Evolutionary conservation across 2,888 invertebrate genomes (phyloP), one percentile per base, ranked within the genome.

Genomic region (Mimas tiliae): DNA sequence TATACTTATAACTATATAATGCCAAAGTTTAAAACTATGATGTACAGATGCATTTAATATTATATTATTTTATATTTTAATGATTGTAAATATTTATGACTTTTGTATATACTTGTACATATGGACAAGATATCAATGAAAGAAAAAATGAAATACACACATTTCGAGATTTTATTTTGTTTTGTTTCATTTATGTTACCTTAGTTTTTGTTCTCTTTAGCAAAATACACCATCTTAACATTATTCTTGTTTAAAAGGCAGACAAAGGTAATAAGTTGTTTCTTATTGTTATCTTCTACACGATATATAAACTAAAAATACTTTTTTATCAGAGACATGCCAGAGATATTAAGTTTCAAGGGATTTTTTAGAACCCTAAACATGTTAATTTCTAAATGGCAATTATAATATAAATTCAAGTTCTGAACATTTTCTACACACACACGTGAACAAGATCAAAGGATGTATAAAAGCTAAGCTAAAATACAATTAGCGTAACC

Each of bases 21-120:
- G 89, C 93, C 93, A 93, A 93, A 93, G 93, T 90, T 93, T 85
- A 84, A 87, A 89, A 89, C 86, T 84, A 78, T 78, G 77, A 84
- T 90, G 90, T 91, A 91, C 88, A 91, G 84, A 87, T 85, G 86
- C 88, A 89, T 87, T 88, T 89, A 50, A 19, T 50, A 87, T 79
- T 77, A 77, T 83, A 85, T 78, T 81, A 82, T 83, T 85, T 83
- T 87, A 80, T 79, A 78, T 70, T 81, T 77, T 73, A 79, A 77
- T 86, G 82, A 85, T 81, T 93, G 92, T 93, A 91, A 87, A 92
- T 92, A 91, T 72, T 80, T 82, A 82, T 82, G 78, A 85, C 78
- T 77, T 83, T 78, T 91, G 90, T 91, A 91, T 77, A 91, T 86
- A 87, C 69, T 74, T 92, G 91, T 91, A 90, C 84, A 91, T 89